These are phyloP conservation scores for Sminthurides bifidus DNA, from an alignment of 1,140 invertebrate species.

Conservation along the genomic window DNA sequence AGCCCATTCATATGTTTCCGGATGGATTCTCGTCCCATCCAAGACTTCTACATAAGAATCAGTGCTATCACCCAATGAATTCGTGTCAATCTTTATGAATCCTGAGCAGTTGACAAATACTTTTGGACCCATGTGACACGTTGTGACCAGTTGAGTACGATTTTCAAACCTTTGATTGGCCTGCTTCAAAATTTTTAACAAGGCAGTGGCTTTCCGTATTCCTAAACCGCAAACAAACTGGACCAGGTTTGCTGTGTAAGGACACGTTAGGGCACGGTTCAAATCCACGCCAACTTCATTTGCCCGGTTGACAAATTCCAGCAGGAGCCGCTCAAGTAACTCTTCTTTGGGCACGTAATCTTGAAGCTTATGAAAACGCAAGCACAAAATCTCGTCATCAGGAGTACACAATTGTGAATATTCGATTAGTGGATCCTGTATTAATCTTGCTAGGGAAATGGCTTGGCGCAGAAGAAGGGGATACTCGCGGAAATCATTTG, in stretches of 20 bases:
- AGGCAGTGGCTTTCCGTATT: slow-evolving; percentile 78
- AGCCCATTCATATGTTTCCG: slow-evolving; percentile 99
- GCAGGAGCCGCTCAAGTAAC: slow-evolving; percentile 65
- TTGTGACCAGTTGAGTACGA: slow-evolving; percentile 84
- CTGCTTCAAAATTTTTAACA: slow-evolving; percentile 77
- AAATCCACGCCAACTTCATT: slow-evolving; percentile 99
- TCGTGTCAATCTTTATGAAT: slow-evolving; percentile 97
- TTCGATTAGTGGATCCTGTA: slow-evolving; percentile 92
- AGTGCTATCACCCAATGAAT: slow-evolving; percentile 80
- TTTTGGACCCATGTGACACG: slow-evolving; percentile 94
- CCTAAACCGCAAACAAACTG: slow-evolving; percentile 98
- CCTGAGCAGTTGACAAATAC: slow-evolving; percentile 99
- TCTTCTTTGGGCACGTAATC: slow-evolving; percentile 76
- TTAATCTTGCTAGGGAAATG: slow-evolving; percentile 72
- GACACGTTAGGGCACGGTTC: slow-evolving; percentile 77
- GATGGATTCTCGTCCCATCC: slow-evolving; percentile 95
- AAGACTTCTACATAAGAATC: slow-evolving; percentile 91
- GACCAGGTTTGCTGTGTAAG: slow-evolving; percentile 75
- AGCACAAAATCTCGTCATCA: slow-evolving; percentile 49
- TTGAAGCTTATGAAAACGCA: slow-evolving; percentile 50
- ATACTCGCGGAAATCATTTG: slow-evolving; percentile 39
- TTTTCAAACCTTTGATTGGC: slow-evolving; percentile 88
- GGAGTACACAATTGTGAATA: slow-evolving; percentile 64
- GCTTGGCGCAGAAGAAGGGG: slow-evolving; percentile 44
- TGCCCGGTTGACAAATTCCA: slow-evolving; percentile 84